Conservation (phyloP, 2,888 invertebrate species). For the Drosophila imparisetae region DNA sequence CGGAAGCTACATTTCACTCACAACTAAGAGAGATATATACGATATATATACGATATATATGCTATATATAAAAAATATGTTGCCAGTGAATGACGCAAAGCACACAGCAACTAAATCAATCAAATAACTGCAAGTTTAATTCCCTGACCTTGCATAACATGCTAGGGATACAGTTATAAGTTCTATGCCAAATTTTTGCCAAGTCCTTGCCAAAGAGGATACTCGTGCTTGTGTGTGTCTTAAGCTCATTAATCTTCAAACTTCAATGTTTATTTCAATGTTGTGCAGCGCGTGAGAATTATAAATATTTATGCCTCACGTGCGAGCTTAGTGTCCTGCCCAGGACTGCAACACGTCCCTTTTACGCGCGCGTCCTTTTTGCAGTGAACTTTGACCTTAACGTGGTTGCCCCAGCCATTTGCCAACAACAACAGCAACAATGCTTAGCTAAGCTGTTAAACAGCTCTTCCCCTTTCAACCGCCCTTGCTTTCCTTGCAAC, state of each 20-base stretch:
- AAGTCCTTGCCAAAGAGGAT: background rate
- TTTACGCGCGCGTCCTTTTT: constrained; percentile 16
- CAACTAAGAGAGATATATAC: background rate
- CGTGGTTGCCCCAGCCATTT: constrained; percentile 12
- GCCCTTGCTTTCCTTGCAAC: constrained; percentile 2
- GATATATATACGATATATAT: background rate
- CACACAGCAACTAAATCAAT: constrained; percentile 16
- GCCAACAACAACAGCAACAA: constrained; percentile 19
- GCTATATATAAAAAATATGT: background rate
- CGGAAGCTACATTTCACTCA: constrained; percentile 2
- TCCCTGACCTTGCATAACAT: constrained; percentile 20
- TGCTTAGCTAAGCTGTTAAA: constrained; percentile 59
- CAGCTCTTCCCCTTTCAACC: constrained; percentile 32
- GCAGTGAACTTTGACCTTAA: constrained; percentile 71
- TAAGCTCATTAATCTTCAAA: constrained; percentile 31
- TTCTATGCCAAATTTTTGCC: background rate
- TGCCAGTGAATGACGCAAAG: background rate
- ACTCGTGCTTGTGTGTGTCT: background rate
- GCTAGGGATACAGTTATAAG: background rate
- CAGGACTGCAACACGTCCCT: constrained; percentile 31
- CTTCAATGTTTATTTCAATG: constrained; percentile 30
- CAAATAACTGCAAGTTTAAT: constrained; percentile 7
- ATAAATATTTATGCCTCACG: constrained; percentile 51
- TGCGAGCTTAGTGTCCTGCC: constrained; percentile 33
- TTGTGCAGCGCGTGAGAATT: constrained; percentile 22